These are phyloP conservation scores for Zosterops borbonicus DNA, from an alignment of 2,113 vertebrate genomes.

Conservation along the genomic window DNA sequence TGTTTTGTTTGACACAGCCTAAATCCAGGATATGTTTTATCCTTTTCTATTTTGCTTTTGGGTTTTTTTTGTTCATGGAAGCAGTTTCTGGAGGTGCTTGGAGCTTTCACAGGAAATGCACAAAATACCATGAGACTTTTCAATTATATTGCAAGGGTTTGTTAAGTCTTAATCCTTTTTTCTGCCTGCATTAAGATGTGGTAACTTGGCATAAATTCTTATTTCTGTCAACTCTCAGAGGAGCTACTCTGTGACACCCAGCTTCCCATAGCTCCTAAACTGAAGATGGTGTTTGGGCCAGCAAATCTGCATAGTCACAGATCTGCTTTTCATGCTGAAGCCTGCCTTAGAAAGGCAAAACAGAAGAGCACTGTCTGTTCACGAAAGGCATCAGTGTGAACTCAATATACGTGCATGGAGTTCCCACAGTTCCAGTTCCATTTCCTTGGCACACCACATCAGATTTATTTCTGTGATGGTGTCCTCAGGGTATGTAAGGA, in stretches of 20 bases:
- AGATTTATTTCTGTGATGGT: slow-evolving; percentile 7
- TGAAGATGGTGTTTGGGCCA: slow-evolving; percentile 8
- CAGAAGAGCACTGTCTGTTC: slow-evolving; percentile 34
- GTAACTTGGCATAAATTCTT: slow-evolving; percentile 25
- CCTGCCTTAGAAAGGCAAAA: slow-evolving; percentile 20
- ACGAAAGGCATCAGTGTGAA: neutral
- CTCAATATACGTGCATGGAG: neutral
- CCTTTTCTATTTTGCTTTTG: neutral
- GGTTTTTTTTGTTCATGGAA: neutral
- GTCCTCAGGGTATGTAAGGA: neutral
- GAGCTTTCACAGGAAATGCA: neutral
- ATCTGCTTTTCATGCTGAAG: slow-evolving; percentile 32
- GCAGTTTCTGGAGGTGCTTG: neutral
- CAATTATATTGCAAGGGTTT: neutral
- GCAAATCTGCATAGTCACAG: slow-evolving; percentile 51
- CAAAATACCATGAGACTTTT: slow-evolving; percentile 15
- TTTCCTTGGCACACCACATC: neutral
- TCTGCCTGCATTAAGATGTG: neutral
- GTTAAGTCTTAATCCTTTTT: slow-evolving; percentile 36
- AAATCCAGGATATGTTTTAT: neutral
- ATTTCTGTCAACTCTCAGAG: neutral
- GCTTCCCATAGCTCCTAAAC: slow-evolving; percentile 24
- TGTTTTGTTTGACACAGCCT: neutral
- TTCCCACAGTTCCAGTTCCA: slow-evolving; percentile 3
- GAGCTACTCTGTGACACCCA: slow-evolving; percentile 14